Evolutionary conservation across 2,888 invertebrate genomes (phyloP).

Genomic region (Colletes collaris): DNA sequence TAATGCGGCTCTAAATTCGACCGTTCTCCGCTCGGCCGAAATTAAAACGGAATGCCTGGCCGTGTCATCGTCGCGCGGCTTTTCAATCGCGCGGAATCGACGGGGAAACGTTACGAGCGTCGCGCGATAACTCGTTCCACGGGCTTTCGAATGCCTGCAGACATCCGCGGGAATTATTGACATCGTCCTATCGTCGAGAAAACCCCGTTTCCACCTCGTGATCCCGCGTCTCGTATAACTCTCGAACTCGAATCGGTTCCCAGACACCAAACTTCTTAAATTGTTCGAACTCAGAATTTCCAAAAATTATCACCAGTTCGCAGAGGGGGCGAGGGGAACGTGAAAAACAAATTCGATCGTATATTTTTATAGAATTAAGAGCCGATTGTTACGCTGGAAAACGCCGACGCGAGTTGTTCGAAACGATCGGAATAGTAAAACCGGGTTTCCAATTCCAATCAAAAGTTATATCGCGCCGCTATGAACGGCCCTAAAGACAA

Average conservation of each 20-base stretch:
- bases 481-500: slow-evolving; percentile 36
- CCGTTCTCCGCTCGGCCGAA: not conserved
- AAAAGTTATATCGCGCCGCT: slow-evolving; percentile 51
- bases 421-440: slow-evolving; percentile 49
- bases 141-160: too few species aligned
- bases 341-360: too few species aligned
- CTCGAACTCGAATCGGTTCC: too few species aligned
- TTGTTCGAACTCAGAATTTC: too few species aligned
- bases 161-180: not conserved
- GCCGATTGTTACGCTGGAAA: not conserved
- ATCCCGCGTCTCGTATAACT: too few species aligned
- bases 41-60: slow-evolving; percentile 8
- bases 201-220: too few species aligned
- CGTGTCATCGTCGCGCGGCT: not conserved
- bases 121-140: too few species aligned
- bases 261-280: too few species aligned
- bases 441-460: slow-evolving; percentile 47
- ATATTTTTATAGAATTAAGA: too few species aligned
- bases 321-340: too few species aligned
- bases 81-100: not conserved
- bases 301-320: too few species aligned
- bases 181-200: too few species aligned
- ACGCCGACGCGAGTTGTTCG: slow-evolving; percentile 18
- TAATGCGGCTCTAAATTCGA: slow-evolving; percentile 17
- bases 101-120: not conserved